These are phyloP conservation scores for Spea multiplicata DNA, from an alignment of 2,113 vertebrate genomes.

Conservation along the genomic window DNA sequence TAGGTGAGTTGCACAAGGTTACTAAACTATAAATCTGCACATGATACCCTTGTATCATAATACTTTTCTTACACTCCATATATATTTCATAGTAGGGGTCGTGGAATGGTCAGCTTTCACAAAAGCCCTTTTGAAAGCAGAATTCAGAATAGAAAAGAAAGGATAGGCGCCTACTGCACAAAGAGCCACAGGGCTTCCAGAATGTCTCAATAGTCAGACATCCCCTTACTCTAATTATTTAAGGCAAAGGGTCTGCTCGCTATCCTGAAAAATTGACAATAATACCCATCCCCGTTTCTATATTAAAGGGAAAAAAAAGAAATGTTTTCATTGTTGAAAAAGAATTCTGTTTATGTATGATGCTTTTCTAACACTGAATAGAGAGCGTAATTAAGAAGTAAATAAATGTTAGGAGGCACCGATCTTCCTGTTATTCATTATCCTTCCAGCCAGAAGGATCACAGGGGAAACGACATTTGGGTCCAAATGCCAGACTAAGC, in stretches of 20 bases:
- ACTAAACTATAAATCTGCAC: conserved; percentile 9
- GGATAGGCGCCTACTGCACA: not conserved
- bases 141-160: conserved; percentile 16
- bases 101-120: conserved; percentile 24
- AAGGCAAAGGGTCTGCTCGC: not conserved
- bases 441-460: too few relatives aligned
- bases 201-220: not conserved
- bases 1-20: not conserved
- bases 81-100: conserved; percentile 21
- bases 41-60: conserved; percentile 1
- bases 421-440: too few relatives aligned
- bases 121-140: fast-evolving
- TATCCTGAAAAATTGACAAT: not conserved
- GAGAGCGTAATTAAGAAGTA: too few relatives aligned
- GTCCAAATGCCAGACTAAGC: too few relatives aligned
- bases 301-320: not conserved
- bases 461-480: too few relatives aligned
- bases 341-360: not conserved
- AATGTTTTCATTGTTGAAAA: not conserved
- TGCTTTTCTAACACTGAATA: too few relatives aligned
- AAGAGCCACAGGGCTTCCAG: not conserved
- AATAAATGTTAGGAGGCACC: too few relatives aligned
- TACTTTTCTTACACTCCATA: not conserved
- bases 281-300: not conserved
- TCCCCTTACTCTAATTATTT: not conserved